Base-by-base conservation (phyloP, 2,113 vertebrate species). In the Actinemys pallida region DNA sequence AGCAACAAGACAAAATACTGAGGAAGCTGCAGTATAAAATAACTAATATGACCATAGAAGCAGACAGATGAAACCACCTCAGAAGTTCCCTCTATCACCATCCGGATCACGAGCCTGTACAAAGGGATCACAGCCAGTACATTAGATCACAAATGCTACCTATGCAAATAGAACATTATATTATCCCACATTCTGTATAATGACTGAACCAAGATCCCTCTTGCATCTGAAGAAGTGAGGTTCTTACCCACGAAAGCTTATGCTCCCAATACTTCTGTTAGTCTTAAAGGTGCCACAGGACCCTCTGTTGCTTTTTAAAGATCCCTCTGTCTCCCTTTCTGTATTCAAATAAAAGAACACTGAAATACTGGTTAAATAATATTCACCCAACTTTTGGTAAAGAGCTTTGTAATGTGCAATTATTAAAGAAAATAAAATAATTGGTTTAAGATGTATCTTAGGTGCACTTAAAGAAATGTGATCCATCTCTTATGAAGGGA, bases 161-260 rank as follows among this genome's bases (percentile, higher is more conserved):
- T 90, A 93, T 82, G 93, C 84, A 97, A 96, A 95, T 35, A 79
- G 81, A 75, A 45, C 72, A 92, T 42, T 76, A 25, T 27, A 45
- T 93, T 96, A 97, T 82, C 87, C 80, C 54, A 90, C 35, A 94
- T 93, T 87, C 87, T 91, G 75, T 82, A 91, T 91, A 93, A 84
- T 89, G 83, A 13, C 85, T 59, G 59, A 91, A 87, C 8, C 79
- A 54, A 96, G 69, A 87, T 89, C 17, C 17, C 35, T 93, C 92
- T 88, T 39, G 39, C 39, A 39, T 39, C 39, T 39, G 39, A 39
- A 39, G 39, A 39, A 39, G 39, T 39, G 39, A 39, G 39, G 39
- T 39, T 39, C 39, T 39, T 39, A 39, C 39, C 39, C 39, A 39
- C 39, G 39, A 39, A 39, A 39, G 39, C 3, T 39, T 39, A 39